Conservation (phyloP, 2,797 vertebrate species). For the Rhinogobio ventralis region DNA sequence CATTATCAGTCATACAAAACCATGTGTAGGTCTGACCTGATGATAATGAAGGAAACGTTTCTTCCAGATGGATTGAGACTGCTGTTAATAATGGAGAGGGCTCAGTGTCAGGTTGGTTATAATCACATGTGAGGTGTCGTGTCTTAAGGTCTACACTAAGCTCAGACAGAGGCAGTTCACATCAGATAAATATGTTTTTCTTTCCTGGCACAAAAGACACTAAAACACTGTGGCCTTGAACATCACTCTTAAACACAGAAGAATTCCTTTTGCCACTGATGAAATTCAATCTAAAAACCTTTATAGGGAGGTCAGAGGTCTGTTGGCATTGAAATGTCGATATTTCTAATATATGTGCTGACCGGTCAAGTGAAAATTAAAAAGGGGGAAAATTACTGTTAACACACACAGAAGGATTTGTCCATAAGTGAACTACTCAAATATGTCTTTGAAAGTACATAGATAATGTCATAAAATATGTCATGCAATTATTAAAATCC, state of each 20-base stretch:
- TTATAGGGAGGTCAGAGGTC: not conserved
- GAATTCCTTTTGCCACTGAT: not conserved
- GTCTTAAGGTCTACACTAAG: conserved; percentile 5
- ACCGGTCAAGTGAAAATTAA: not conserved
- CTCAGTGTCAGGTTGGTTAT: conserved; percentile 14
- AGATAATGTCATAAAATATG: conserved; percentile 13
- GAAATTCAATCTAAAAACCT: not conserved
- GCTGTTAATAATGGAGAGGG: conserved; percentile 30
- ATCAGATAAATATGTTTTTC: conserved; percentile 5
- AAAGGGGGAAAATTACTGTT: not conserved
- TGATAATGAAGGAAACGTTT: not conserved
- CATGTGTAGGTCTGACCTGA: not conserved
- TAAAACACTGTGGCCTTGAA: not conserved
- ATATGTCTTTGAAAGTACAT: not conserved
- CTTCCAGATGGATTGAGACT: conserved; percentile 14
- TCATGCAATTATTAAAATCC: not conserved
- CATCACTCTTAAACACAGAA: not conserved
- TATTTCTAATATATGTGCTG: not conserved
- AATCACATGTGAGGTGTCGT: conserved; percentile 16
- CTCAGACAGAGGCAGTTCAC: conserved; percentile 13
- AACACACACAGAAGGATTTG: not conserved
- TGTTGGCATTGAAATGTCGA: not conserved
- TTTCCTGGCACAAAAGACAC: not conserved
- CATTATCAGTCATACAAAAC: not conserved
- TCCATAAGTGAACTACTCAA: conserved; percentile 18